Percentiles rank a stretch among this genome's conserved stretches.
phyloP scores from a whole-genome alignment of 2,113 vertebrate species.

The Garra rufa region DNA sequence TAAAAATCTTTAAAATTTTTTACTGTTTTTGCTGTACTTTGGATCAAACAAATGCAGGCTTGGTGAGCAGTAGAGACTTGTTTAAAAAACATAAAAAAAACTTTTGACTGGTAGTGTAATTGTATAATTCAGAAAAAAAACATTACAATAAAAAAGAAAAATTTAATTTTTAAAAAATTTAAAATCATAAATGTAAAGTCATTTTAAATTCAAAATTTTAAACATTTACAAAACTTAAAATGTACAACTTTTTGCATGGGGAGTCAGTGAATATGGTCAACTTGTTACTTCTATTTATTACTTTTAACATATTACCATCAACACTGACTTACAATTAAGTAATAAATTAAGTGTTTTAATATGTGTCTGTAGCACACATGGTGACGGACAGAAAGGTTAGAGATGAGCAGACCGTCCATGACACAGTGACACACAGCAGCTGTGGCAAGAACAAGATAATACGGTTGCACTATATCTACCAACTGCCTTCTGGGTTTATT shows the following conservation, averaged over 20 bases:
- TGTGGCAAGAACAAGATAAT: conserved; percentile 8
- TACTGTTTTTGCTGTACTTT: too few relatives aligned
- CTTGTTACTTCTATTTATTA: background rate
- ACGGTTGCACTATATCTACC: background rate
- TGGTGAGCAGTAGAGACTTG: too few relatives aligned
- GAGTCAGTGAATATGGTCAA: background rate
- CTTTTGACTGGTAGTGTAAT: too few relatives aligned
- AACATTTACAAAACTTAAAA: too few relatives aligned
- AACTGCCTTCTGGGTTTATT: background rate
- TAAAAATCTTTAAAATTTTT: too few relatives aligned
- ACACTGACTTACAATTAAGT: background rate
- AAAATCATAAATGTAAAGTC: too few relatives aligned
- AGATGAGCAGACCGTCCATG: background rate
- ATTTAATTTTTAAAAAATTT: background rate
- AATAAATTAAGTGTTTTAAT: background rate
- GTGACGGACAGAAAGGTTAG: background rate
- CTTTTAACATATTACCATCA: background rate
- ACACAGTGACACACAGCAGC: conserved; percentile 4
- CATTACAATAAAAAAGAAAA: background rate
- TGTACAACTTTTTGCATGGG: too few relatives aligned
- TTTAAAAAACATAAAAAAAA: too few relatives aligned
- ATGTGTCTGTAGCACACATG: background rate
- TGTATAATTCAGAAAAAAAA: background rate
- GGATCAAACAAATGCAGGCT: too few relatives aligned
- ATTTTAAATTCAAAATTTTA: too few relatives aligned